These are phyloP conservation scores for Apogon talboti DNA, from an alignment of 2,797 vertebrate species.

Conservation along the genomic window DNA sequence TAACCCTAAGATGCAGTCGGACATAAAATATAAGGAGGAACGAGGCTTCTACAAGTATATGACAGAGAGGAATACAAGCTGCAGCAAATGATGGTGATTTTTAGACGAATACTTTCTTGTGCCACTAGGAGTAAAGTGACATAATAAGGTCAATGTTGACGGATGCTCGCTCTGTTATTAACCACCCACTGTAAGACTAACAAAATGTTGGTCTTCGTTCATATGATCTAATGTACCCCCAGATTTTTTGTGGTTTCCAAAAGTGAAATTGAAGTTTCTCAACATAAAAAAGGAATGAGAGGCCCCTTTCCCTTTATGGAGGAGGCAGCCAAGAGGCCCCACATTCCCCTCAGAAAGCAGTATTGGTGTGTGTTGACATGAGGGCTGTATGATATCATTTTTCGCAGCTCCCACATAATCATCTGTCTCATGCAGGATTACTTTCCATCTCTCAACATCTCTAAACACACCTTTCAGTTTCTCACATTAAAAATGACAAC, in stretches of 20 bases:
- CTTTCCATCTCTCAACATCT: slow-evolving; percentile 42
- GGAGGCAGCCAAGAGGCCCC: slow-evolving; percentile 73
- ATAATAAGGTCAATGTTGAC: slow-evolving; percentile 9
- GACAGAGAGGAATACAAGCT: slow-evolving; percentile 8
- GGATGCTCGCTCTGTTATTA: slow-evolving; percentile 9
- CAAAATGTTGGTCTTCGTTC: slow-evolving; percentile 51
- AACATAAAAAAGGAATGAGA: slow-evolving; percentile 68
- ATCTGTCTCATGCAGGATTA: slow-evolving; percentile 51
- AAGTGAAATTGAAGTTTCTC: slow-evolving; percentile 63
- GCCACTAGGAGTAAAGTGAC: slow-evolving; percentile 8
- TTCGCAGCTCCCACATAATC: slow-evolving; percentile 67
- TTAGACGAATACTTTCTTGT: slow-evolving; percentile 39
- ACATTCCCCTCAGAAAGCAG: slow-evolving; percentile 73
- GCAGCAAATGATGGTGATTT: slow-evolving; percentile 23
- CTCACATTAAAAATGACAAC: slow-evolving; percentile 12
- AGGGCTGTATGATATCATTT: slow-evolving; percentile 73
- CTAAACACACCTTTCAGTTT: slow-evolving; percentile 22
- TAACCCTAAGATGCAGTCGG: slow-evolving; percentile 4
- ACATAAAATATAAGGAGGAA: slow-evolving; percentile 16
- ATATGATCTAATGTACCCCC: slow-evolving; percentile 38
- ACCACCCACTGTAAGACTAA: slow-evolving; percentile 34
- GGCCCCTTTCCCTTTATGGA: slow-evolving; percentile 71
- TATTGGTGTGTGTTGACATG: slow-evolving; percentile 79
- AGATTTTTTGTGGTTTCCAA: slow-evolving; percentile 47
- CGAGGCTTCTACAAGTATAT: slow-evolving; percentile 11